Base-by-base conservation (phyloP, 1,140 invertebrate species). In the Macrobrachium rosenbergii region DNA sequence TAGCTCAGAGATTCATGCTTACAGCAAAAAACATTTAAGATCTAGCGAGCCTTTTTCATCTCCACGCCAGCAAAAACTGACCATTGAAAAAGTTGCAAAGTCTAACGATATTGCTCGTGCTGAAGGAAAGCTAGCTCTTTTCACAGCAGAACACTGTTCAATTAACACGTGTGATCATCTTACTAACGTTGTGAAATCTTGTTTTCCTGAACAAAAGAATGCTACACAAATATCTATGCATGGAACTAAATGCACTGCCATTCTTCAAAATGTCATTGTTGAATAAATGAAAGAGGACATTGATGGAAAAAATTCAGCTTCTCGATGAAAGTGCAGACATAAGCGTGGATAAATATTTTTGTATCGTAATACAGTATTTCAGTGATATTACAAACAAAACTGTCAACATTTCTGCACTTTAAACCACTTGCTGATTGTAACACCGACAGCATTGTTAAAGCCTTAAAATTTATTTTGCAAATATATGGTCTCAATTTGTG, bases 351-450 rank as follows among this genome's bases (percentile, higher is more conserved):
- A 77, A 77, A 45, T 77, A 16, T 77, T 37, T 77, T 43, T 5
- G 75, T 43, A 77, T 77, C 37, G 75, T n/a, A 43, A 77, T 37
- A 77, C 52, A 37, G 28, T 77, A 77, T 77, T 77, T 43, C 75
- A 77, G 75, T 77, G 75, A 77, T 5, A 77, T 23, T 77, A 37
- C n/a, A 77, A 77, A 52, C 37, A 77, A 77, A 12, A 77, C 12
- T 77, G n/a, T 79, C 77, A 59, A 79, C 59, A 60, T 79, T 79
- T 79, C 62, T 79, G 58, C 77, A 79, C 19, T 45, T 79, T 7
- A 59, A 59, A 79, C 77, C 77, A 58, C 77, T 79, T 52, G n/a
- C 58, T 79, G 77, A 79, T 60, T 79, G 78, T 5, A 63, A 81
- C 64, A 58, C 78, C 2, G 64, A 16, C 64, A 16, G n/a, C 78